Percentiles rank a stretch among this genome's conserved stretches.
These are phyloP conservation scores for Misgurnus mizolepis DNA, from an alignment of 2,113 vertebrate genomes.

Conservation along the genomic window DNA sequence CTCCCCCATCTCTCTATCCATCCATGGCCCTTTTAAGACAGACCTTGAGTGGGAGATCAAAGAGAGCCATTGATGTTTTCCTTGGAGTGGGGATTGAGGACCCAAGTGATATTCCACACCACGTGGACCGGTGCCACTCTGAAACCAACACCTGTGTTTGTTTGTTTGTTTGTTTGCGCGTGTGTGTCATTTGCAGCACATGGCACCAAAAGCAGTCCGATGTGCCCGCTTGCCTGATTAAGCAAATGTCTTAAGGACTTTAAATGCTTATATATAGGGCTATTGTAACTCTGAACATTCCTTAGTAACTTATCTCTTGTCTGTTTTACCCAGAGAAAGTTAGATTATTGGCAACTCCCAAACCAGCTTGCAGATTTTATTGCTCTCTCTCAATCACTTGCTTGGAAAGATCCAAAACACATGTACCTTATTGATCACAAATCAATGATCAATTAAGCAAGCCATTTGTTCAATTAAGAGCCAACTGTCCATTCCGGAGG, in stretches of 20 bases:
- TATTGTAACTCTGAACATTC: not conserved
- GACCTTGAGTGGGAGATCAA: constrained; percentile 74
- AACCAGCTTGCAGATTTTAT: constrained; percentile 73
- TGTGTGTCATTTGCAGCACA: not conserved
- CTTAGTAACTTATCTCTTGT: constrained; percentile 35
- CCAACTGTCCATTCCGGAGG: constrained; percentile 61
- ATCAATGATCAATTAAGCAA: constrained; percentile 83
- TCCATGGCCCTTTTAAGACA: constrained; percentile 71
- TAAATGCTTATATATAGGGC: not conserved
- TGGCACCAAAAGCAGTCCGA: constrained; percentile 2
- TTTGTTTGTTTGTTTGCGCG: constrained; percentile 27
- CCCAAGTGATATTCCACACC: constrained; percentile 55
- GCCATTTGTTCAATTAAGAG: constrained; percentile 78
- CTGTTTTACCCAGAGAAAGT: constrained; percentile 46
- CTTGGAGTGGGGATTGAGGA: constrained; percentile 64
- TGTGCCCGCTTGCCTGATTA: not conserved
- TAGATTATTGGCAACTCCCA: constrained; percentile 66
- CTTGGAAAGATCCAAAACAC: constrained; percentile 73
- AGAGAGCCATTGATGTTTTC: constrained; percentile 71
- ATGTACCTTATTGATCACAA: constrained; percentile 76
- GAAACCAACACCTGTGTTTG: constrained; percentile 38
- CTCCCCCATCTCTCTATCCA: constrained; percentile 51
- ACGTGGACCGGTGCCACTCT: constrained; percentile 55
- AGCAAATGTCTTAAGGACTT: not conserved
- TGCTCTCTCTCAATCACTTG: constrained; percentile 73